Evolutionary conservation across 2,113 vertebrate genomes (phyloP).

Genomic region (Gallinago media): DNA sequence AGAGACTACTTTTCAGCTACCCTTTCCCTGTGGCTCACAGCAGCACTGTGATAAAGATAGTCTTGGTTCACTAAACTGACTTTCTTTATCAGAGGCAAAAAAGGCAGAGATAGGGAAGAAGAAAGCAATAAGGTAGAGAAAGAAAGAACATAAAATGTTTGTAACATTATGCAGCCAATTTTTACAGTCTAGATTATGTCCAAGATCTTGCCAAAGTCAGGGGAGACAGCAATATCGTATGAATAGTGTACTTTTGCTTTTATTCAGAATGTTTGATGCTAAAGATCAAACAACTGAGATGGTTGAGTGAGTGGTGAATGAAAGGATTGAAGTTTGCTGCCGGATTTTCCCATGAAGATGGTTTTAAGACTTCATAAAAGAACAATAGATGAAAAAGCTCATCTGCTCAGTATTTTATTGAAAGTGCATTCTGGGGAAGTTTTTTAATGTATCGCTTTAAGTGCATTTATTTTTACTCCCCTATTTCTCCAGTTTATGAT

Average conservation of each 20-base stretch:
- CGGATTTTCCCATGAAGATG: background rate
- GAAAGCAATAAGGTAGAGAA: background rate
- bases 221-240: background rate
- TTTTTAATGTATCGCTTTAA: background rate
- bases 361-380: background rate
- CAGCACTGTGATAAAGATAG: constrained; percentile 4
- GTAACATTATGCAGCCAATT: background rate
- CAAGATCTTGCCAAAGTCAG: background rate
- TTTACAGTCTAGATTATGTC: background rate
- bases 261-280: background rate
- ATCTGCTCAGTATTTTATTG: background rate
- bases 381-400: background rate
- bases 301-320: background rate
- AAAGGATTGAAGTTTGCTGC: background rate
- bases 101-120: background rate
- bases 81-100: background rate
- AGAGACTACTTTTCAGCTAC: background rate
- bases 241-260: background rate
- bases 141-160: background rate
- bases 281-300: background rate
- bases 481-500: background rate
- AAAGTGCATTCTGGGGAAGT: background rate
- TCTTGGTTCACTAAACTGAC: background rate
- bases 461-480: background rate
- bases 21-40: background rate